Evolutionary conservation across 2,797 vertebrate species (phyloP).

Genomic region (Craterocephalus amniculus): DNA sequence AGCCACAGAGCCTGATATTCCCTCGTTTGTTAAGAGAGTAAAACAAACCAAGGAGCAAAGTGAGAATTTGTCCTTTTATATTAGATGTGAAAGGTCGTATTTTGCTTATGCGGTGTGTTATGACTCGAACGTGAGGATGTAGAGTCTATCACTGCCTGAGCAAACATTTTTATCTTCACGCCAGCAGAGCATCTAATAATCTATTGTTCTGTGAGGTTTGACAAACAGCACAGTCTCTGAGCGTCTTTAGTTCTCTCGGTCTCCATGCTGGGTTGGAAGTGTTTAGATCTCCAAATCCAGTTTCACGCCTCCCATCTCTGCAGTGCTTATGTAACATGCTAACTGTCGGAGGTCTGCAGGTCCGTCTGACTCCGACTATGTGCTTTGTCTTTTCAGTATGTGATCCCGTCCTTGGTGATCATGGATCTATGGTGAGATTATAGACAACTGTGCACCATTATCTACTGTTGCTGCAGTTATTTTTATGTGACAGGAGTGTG

Average conservation of each 20-base stretch:
- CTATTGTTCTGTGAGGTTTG: neutral
- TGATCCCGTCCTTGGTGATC: conserved; percentile 97
- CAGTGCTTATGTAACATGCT: conserved; percentile 18
- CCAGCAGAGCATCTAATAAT: too few species aligned
- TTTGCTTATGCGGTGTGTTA: too few species aligned
- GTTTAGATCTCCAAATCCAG: conserved; percentile 29
- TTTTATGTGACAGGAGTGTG: neutral
- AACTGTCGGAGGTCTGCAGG: neutral
- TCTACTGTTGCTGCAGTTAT: neutral
- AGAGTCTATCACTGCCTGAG: too few species aligned
- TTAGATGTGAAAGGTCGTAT: too few species aligned
- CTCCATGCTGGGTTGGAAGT: neutral
- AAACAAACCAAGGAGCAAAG: neutral
- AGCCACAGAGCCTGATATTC: too few species aligned
- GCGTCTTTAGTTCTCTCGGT: neutral
- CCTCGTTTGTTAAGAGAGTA: too few species aligned
- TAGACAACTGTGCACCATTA: neutral
- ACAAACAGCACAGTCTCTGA: neutral
- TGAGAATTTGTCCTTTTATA: too few species aligned
- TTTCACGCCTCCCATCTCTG: conserved; percentile 27
- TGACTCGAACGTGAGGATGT: too few species aligned
- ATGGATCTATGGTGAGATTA: conserved; percentile 93
- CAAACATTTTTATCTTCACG: too few species aligned
- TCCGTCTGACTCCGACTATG: conserved; percentile 28
- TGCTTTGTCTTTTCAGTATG: conserved; percentile 86